Conservation (phyloP, 1,140 invertebrate genomes). For the Drosophila albomicans region DNA sequence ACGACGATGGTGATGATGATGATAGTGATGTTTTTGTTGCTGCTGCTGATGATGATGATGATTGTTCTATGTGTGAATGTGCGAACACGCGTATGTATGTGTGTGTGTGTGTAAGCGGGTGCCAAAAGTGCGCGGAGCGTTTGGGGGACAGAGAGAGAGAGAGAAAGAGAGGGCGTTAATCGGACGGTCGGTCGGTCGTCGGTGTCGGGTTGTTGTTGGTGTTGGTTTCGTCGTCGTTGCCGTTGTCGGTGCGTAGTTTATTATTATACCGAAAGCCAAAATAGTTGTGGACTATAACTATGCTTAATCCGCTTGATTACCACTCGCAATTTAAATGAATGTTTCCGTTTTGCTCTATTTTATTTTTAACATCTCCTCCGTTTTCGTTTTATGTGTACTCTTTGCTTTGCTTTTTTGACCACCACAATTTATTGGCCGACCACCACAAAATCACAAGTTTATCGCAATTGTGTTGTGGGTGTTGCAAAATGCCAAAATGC, state of each 20-base stretch:
- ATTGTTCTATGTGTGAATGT: constrained; percentile 29
- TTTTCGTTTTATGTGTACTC: constrained; percentile 67
- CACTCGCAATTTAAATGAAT: constrained; percentile 70
- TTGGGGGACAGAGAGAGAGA: too few species aligned
- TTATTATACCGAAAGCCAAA: constrained; percentile 53
- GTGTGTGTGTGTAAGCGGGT: constrained; percentile 39
- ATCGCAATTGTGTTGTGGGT: constrained; percentile 25
- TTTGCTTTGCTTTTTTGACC: constrained; percentile 62
- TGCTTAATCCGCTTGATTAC: constrained; percentile 66
- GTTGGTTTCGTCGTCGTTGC: constrained; percentile 51
- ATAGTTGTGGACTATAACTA: constrained; percentile 45
- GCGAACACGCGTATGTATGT: constrained; percentile 13
- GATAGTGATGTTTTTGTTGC: constrained; percentile 7
- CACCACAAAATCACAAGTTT: constrained; percentile 30
- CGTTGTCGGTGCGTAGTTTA: constrained; percentile 62
- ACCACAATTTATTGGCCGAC: constrained; percentile 51
- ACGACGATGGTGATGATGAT: constrained; percentile 25
- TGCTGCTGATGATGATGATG: constrained; percentile 55
- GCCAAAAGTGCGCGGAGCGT: constrained; percentile 49
- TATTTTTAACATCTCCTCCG: constrained; percentile 62
- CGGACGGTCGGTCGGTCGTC: constrained; percentile 31
- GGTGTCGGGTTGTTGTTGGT: constrained; percentile 44
- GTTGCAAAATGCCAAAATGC: constrained; percentile 35
- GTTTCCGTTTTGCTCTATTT: constrained; percentile 56
- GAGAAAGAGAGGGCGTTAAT: constrained; percentile 47